Base-by-base conservation (phyloP, 2,797 vertebrate genomes). In the Spea hammondii region DNA sequence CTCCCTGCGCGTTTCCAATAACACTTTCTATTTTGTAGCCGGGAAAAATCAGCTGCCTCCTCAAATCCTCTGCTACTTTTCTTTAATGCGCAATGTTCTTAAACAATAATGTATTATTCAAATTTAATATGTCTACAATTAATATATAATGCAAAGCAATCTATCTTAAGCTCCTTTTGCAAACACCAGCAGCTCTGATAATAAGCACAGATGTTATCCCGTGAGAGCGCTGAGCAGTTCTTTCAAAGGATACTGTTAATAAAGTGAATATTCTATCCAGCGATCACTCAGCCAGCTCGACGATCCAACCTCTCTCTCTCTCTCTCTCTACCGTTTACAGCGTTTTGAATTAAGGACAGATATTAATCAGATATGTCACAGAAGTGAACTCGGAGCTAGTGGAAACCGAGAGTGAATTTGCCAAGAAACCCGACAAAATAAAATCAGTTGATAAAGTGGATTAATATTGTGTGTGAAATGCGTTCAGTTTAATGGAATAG, bases 381-480 rank as follows among this genome's bases (percentile, higher is more conserved):
- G 8, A 53, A 9, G 49, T 72, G 69, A 72, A 50, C 53, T 53
- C n/a, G 49, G 59, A 65, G 67, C 50, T 53, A 17, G 5, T 0
- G 49, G 49, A 49, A 60, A 68, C 48, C 54, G 47, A 50, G 4
- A 51, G 55, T 10, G 78, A 74, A 70, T 51, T 59, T 10, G 54
- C 10, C 11, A 1, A 49, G 59, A 53, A 53, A 17, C 53, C 32
- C 46, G 66, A 74, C 66, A 70, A 79, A 70, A 72, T 74, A 54
- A 65, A 70, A 80, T 70, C 78, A 65, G 8, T 46, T 65, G 57
- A 75, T 79, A 65, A 70, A 79, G 66, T 75, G 72, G 78, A 74
- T 74, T 70, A 70, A 75, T 79, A 79, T 13, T 74, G 1, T 32
- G 78, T 55, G 8, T 62, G 55, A 74, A 69, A 74, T 70, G 65